Evolutionary conservation across 2,888 invertebrate genomes (phyloP).

Genomic region (Aspidiotus destructor): DNA sequence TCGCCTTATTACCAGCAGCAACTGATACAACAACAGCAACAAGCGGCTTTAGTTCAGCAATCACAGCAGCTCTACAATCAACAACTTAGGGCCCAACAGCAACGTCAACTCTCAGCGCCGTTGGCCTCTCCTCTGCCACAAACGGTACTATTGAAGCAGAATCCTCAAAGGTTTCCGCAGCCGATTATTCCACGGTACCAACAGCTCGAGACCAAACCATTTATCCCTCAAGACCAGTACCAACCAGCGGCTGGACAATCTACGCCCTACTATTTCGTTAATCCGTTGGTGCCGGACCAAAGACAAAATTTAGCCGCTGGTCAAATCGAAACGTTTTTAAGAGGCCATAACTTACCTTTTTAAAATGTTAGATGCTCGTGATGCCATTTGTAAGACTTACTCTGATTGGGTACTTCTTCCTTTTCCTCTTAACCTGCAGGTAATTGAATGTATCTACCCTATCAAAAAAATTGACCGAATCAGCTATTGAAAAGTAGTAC

Average conservation of each 20-base stretch:
- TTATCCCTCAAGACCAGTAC: conserved; percentile 30
- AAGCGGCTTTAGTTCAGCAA: conserved; percentile 53
- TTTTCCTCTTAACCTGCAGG: too few species aligned
- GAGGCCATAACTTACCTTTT: conserved; percentile 47
- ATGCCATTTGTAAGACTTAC: conserved; percentile 24
- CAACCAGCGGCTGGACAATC: conserved; percentile 43
- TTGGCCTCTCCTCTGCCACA: conserved; percentile 18
- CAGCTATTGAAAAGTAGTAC: too few species aligned
- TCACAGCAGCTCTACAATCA: conserved; percentile 57
- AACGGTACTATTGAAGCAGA: conserved; percentile 24
- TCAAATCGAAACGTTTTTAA: conserved; percentile 70
- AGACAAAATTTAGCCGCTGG: conserved; percentile 50
- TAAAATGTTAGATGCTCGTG: conserved; percentile 29
- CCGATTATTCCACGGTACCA: conserved; percentile 23
- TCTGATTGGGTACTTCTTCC: background rate
- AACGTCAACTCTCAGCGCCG: conserved; percentile 38
- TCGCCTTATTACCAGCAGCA: conserved; percentile 45
- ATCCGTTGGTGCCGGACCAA: conserved; percentile 29
- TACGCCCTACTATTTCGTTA: conserved; percentile 35
- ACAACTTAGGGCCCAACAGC: conserved; percentile 51
- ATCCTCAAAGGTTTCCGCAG: conserved; percentile 29
- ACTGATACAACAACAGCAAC: conserved; percentile 53
- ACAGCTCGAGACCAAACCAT: conserved; percentile 17
- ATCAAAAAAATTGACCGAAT: too few species aligned
- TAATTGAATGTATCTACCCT: too few species aligned